Percentiles rank a stretch among this genome's conserved stretches.
phyloP scores from a whole-genome alignment of 2,888 invertebrate genomes.

The Heliconius erato region DNA sequence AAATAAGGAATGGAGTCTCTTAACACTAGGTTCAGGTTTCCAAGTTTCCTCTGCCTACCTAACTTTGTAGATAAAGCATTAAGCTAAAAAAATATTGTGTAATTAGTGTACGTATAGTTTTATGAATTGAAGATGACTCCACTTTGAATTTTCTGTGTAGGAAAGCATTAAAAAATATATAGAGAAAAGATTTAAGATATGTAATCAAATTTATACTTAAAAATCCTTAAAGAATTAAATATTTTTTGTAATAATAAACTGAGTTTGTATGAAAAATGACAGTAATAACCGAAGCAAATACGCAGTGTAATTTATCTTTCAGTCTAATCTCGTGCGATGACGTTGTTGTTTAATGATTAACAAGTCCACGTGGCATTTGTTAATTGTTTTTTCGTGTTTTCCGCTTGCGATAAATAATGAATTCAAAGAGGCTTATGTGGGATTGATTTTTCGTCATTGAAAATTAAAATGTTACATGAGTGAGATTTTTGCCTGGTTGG shows the following conservation, averaged over 20 bases:
- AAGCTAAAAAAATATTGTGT: too few species aligned
- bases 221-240: too few species aligned
- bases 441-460: constrained; percentile 39
- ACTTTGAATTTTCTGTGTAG: too few species aligned
- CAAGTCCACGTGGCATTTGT: constrained; percentile 31
- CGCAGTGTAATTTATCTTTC: constrained; percentile 70
- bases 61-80: too few species aligned
- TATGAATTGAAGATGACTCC: too few species aligned
- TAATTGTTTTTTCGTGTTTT: constrained; percentile 25
- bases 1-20: too few species aligned
- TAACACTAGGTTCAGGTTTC: too few species aligned
- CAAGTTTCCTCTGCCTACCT: too few species aligned
- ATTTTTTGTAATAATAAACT: neutral
- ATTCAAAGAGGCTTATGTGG: constrained; percentile 40
- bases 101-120: too few species aligned
- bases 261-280: constrained; percentile 17
- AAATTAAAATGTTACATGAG: constrained; percentile 6
- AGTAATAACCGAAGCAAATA: constrained; percentile 16
- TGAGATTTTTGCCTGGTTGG: neutral
- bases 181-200: too few species aligned
- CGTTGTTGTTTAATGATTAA: constrained; percentile 71
- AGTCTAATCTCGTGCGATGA: constrained; percentile 78
- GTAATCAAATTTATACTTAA: too few species aligned
- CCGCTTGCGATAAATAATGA: constrained; percentile 11
- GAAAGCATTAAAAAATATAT: too few species aligned